Base-by-base conservation (phyloP, 2,797 vertebrate species). In the Mormyrus proboscirostris region DNA sequence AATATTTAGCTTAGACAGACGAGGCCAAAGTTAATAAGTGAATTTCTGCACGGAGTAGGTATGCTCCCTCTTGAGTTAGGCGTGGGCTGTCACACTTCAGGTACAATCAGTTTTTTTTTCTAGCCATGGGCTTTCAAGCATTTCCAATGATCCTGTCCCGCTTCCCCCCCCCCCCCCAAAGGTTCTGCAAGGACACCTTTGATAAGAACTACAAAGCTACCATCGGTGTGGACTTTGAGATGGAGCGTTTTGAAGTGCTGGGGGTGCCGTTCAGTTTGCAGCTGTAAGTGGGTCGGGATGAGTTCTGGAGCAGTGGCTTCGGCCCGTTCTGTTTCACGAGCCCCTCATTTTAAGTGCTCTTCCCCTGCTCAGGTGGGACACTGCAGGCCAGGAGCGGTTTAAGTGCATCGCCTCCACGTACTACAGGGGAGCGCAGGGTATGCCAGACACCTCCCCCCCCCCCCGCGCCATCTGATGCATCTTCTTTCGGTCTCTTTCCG, bases 351-450 rank as follows among this genome's bases (percentile, higher is more conserved):
- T 91, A 0, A 22, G 57, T 73, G 1, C 8, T 0, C 0, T 53
- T 0, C 87, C 57, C 89, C 88, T 16, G 91, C 92, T 19, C 92
- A 98, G 98, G 90, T 99, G 98, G 98, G 98, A 99, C 93, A 99
- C 98, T 0, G 98, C 98, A 0, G 98, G 98, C 49, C 98, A 99
- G 94, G 98, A 99, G 92, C 95, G 98, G 38, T 99, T 99, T 95
- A 98, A 98, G 92, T 99, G 98, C 94, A 98, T 99, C 0, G 98
- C 98, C 0, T 99, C 98, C 55, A 99, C 98, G 1, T 99, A 99
- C 93, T 99, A 99, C 95, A 96, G 98, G 89, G 98, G 98, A 92
- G 98, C 98, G 7, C 98, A 99, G 95, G 98, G 98, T 99, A 93
- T 8, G 5, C 9, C 73, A 85, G 25, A 76, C 12, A 2, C 69